Base-by-base conservation (phyloP, 2,888 invertebrate species). In the Agrochola circellaris region DNA sequence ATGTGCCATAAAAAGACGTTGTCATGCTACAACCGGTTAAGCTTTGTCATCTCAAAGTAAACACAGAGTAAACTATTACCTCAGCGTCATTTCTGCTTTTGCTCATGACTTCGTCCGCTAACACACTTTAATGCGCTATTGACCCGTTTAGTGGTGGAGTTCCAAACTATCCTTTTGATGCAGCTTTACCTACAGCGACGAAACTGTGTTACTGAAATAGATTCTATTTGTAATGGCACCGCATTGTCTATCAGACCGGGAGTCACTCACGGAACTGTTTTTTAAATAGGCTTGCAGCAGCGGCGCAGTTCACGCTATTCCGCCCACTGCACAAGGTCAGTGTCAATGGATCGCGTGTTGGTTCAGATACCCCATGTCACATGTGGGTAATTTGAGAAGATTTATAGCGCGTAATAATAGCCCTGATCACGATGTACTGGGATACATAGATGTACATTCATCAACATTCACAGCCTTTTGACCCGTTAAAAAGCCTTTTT, bases 321-420 rank as follows among this genome's bases (percentile, higher is more conserved):
- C 38, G 51, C n/a, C 56, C 48, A 20, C 13, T 6, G n/a, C 34
- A 15, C 51, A 73, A 79, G 78, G 78, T 73, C 73, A 58, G 9
- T 65, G 80, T 58, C 80, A 73, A 65, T 79, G 58, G 75, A 56
- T 34, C 56, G 58, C 73, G 26, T 78, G 79, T 51, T 51, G 7
- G 30, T 13, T 0, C 38, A 58, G 75, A 62, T 7, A 20, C n/a
- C 70, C n/a, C 51, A 2, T 23, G 42, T 13, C n/a, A 38, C 42
- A 4, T 30, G 51, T 7, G 15, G 56, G n/a, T n/a, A 13, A 9
- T 34, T 51, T 26, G 30, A 56, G 8, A 17, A 38, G 38, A 78
- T 34, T 34, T 34, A 34, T 38, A n/a, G 17, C 26, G 15, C 2
- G 11, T 17, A 42, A 69, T 69, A 42, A 30, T 65, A 71, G 1